Base-by-base conservation (phyloP, 2,797 vertebrate species). In the Xerus rutilus region DNA sequence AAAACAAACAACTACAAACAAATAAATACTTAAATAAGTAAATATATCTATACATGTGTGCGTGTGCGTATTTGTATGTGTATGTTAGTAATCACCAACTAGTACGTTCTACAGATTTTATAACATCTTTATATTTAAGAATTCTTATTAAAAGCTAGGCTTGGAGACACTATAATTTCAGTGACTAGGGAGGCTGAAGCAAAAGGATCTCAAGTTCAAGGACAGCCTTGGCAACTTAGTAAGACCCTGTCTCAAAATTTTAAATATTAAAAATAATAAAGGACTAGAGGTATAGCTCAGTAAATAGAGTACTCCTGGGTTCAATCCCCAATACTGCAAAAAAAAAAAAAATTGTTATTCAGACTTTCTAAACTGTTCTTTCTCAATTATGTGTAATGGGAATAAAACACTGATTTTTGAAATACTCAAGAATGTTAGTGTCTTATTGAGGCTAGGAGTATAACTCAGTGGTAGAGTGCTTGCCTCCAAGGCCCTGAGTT, bases 341-440 rank as follows among this genome's bases (percentile, higher is more conserved):
- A 65, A 65, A 32, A 32, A 65, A 65, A 15, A 15, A 7, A 20
- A 21, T 17, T 39, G 39, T 39, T 39, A 39, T 59, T 25, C 23
- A 59, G 76, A 62, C 91, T 98, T 95, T 98, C 97, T 96, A 47
- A 93, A 92, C 85, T 89, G 57, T 94, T 78, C 45, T 20, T 96
- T 95, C 86, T 91, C 52, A 97, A 73, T 73, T 7, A 0, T 96
- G 62, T 97, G 91, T 90, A 54, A 94, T 94, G 45, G 93, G 86
- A 65, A 95, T 90, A 89, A 96, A 98, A 95, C 96, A 97, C 94
- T 95, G 91, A 96, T 97, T 97, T 96, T 98, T 97, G 83, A 98
- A 82, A 43, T 89, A 35, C 78, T 94, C 86, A 85, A 73, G 86
- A 73, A 96, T 91, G 73, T 73, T 95, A 93, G 82, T 64, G 65